phyloP scores from a whole-genome alignment of 2,888 invertebrate species.

The Neocrepidodera transversa region DNA sequence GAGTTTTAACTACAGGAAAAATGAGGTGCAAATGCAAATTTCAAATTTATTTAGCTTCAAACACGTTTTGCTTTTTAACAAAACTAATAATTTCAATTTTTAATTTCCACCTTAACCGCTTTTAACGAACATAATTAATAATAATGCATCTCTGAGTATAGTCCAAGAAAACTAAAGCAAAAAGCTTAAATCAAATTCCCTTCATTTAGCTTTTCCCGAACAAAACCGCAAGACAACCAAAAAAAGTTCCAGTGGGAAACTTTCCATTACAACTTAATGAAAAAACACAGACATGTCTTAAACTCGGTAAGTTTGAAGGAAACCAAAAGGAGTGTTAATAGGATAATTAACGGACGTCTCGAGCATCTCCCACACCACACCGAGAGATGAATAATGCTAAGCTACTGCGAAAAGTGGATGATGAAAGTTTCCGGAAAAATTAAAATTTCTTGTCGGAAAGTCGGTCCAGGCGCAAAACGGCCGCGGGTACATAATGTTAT shows the following conservation, averaged over 20 bases:
- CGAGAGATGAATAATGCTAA: constrained; percentile 35
- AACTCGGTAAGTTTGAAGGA: constrained; percentile 24
- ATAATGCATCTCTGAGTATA: no score
- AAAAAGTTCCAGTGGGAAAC: constrained; percentile 17
- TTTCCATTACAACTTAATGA: constrained; percentile 24
- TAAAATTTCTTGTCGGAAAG: constrained; percentile 49
- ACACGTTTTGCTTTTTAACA: no score
- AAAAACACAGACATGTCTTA: constrained; percentile 28
- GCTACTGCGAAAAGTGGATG: constrained; percentile 40
- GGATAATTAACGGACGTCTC: constrained; percentile 36
- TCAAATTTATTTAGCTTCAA: no score
- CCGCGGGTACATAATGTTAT: not conserved
- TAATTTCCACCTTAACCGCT: no score
- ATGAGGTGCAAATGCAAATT: no score
- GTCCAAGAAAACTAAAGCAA: no score
- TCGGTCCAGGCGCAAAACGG: constrained; percentile 26
- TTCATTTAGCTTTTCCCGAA: constrained; percentile 6
- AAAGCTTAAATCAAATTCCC: constrained; percentile 16
- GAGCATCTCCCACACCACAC: constrained; percentile 23
- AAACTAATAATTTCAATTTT: no score
- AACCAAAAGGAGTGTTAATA: constrained; percentile 34
- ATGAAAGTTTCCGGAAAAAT: constrained; percentile 51
- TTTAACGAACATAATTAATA: no score
- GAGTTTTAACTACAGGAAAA: no score
- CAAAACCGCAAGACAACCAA: constrained; percentile 14